Base-by-base conservation (phyloP, 2,797 vertebrate genomes). In the Sciurus vulgaris region DNA sequence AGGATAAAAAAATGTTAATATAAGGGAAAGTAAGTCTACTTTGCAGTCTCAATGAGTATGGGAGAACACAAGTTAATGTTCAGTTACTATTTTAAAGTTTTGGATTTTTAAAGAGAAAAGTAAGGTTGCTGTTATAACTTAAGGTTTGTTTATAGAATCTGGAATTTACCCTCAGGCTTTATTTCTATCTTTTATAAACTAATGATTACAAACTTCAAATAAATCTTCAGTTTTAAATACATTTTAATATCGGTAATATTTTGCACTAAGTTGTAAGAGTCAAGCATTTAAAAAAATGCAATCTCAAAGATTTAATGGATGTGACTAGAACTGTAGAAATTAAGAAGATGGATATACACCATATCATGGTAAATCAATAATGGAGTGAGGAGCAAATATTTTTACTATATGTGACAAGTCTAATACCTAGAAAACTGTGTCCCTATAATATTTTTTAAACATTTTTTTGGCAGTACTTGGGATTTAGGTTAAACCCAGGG, bases 111-210 rank as follows among this genome's bases (percentile, higher is more conserved):
- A 94, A 74, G 18, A 54, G 26, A 70, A 97, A 89, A 94, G 35
- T 83, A 74, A 44, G 5, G 3, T n/a, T 86, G 69, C 72, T 88
- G 61, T 92, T 47, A 90, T n/a, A 96, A 85, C 77, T 87, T 77
- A 95, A 95, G 33, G 8, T 54, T 92, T 87, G 26, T 65, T 94
- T 92, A 90, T 3, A 89, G 47, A 96, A 86, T 92, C 49, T 88
- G 93, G 5, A 94, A 95, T 73, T 89, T 85, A 67, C 47, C 26
- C 47, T 5, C 12, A 28, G 41, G 56, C 24, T 96, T 91, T 86
- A 89, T 88, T 96, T 94, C 61, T 95, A 72, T 44, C 7, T 93
- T 44, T 86, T 69, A 74, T 93, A 51, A 93, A 77, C 10, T 86
- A 86, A 93, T 83, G 38, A 59, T 79, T 69, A 87, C 7, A 84